phyloP scores from a whole-genome alignment of 2,113 vertebrate species.

The Campylorhamphus procurvoides region DNA sequence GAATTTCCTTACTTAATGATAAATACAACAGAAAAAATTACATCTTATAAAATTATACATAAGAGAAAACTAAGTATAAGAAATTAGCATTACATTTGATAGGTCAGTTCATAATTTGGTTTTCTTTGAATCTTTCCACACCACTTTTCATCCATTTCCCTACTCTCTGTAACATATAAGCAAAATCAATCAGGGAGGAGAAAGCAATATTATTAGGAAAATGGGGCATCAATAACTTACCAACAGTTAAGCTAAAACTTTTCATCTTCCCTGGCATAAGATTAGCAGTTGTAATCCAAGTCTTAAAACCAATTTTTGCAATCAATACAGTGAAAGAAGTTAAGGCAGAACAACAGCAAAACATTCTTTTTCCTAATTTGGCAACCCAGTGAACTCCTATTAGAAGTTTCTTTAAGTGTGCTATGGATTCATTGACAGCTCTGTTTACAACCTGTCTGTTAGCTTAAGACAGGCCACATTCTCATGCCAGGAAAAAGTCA shows the following conservation, averaged over 20 bases:
- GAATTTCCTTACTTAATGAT: neutral
- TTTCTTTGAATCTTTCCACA: neutral
- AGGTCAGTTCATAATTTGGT: neutral
- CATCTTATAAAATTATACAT: neutral
- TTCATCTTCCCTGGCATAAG: neutral
- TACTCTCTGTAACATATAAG: neutral
- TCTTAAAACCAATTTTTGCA: neutral
- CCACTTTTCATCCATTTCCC: neutral
- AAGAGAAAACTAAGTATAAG: neutral
- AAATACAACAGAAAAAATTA: neutral
- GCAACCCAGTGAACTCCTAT: neutral
- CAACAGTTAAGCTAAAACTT: neutral
- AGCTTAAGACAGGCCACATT: neutral
- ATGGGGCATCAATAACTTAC: neutral
- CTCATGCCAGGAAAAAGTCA: neutral
- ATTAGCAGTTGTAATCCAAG: neutral
- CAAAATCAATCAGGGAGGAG: neutral
- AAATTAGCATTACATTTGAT: neutral
- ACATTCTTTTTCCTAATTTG: neutral
- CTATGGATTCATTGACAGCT: neutral
- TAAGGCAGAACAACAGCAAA: neutral
- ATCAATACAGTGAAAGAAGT: neutral
- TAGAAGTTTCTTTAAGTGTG: neutral
- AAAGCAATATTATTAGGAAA: neutral
- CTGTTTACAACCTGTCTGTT: neutral